phyloP scores from a whole-genome alignment of 1,140 invertebrate genomes.

The Drosophila ohnishii region DNA sequence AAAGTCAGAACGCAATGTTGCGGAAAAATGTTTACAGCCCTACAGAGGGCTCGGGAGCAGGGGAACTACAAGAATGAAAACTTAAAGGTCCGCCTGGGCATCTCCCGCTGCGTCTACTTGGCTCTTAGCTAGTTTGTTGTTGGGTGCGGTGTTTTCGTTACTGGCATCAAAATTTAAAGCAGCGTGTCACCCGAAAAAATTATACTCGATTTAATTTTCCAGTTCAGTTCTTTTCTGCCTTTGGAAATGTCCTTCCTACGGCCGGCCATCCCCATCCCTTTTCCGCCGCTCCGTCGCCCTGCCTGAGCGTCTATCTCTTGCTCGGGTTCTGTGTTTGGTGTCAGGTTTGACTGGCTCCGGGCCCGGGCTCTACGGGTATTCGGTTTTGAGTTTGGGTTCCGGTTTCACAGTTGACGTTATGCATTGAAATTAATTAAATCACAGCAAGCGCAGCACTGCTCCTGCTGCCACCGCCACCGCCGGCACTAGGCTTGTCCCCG shows the following conservation, averaged over 20 bases:
- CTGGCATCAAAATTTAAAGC: slow-evolving; percentile 63
- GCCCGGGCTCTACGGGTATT: slow-evolving; percentile 30
- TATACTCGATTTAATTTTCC: slow-evolving; percentile 81
- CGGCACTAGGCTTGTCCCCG: slow-evolving; percentile 13
- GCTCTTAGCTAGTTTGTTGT: slow-evolving; percentile 14
- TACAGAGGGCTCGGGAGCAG: neutral
- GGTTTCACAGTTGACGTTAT: slow-evolving; percentile 80
- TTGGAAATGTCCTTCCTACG: slow-evolving; percentile 27
- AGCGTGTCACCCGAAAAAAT: slow-evolving; percentile 70
- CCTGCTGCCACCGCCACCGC: slow-evolving; percentile 13
- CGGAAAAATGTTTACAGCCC: slow-evolving; percentile 75
- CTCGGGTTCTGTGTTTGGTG: slow-evolving; percentile 49
- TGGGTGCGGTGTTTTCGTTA: slow-evolving; percentile 50
- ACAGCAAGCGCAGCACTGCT: slow-evolving; percentile 64
- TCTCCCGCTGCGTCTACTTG: neutral
- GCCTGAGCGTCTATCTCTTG: slow-evolving; percentile 7
- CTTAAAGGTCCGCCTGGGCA: slow-evolving; percentile 57
- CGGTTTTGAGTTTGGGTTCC: slow-evolving; percentile 65
- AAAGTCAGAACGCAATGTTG: slow-evolving; percentile 76
- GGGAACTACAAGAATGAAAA: slow-evolving; percentile 33
- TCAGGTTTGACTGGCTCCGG: slow-evolving; percentile 61
- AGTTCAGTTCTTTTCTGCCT: slow-evolving; percentile 64
- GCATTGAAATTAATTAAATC: slow-evolving; percentile 82
- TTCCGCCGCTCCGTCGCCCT: neutral
- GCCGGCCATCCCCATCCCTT: neutral